Conservation (phyloP, 1,140 invertebrate species). For the Drosophila equinoxialis region DNA sequence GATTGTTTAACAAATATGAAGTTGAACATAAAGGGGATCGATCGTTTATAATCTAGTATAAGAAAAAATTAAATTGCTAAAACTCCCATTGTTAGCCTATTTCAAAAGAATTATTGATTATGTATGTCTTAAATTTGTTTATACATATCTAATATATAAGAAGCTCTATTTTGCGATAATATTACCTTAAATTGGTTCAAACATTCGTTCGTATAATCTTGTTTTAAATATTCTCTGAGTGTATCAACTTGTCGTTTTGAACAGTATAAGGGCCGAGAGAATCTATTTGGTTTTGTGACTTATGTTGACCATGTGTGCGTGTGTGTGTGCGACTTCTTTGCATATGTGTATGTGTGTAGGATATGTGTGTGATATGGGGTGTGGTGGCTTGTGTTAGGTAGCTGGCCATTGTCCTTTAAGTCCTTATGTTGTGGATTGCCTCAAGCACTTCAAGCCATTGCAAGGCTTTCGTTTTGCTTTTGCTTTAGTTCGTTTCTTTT, state of each 20-base stretch:
- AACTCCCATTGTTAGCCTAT: no score
- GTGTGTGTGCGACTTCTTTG: constrained; percentile 21
- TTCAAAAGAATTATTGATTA: no score
- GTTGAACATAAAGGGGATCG: no score
- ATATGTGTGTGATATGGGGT: constrained; percentile 30
- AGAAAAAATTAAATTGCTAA: no score
- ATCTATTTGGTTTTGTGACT: constrained; percentile 46
- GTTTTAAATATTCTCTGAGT: constrained; percentile 24
- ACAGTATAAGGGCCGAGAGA: constrained; percentile 8
- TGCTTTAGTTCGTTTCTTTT: constrained; percentile 36
- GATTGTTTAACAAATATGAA: no score
- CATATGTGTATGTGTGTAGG: constrained; percentile 10
- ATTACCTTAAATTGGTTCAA: no score
- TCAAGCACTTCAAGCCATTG: constrained; percentile 15
- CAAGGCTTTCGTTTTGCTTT: constrained; percentile 22
- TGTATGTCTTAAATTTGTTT: no score
- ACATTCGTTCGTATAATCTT: no score
- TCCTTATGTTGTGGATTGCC: constrained; percentile 30
- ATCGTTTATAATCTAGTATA: no score
- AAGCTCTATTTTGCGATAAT: no score
- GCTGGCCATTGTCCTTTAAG: constrained; percentile 59
- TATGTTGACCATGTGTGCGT: constrained; percentile 56
- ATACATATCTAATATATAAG: no score
- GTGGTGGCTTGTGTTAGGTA: constrained; percentile 27
- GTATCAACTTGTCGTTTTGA: constrained; percentile 9